Evolutionary conservation across 2,113 vertebrate species (phyloP), one percentile per base, ranked within the genome.

Genomic region (Periophthalmus modestus): DNA sequence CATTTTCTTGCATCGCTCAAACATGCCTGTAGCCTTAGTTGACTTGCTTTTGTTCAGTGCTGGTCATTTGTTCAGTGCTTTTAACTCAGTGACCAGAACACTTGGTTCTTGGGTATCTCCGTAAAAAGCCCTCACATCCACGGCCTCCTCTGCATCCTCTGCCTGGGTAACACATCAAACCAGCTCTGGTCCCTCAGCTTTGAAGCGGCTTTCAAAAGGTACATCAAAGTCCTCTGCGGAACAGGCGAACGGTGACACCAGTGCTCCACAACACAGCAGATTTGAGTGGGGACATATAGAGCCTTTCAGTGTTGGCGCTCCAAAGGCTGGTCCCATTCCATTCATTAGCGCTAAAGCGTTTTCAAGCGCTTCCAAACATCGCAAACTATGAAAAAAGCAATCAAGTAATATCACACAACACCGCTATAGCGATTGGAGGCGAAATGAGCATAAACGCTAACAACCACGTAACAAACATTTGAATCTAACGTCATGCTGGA

Each of bases 201-300:
- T 91, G 89, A 92, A 91, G 88, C 83, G 39, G 48, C 78, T 90
- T 89, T 91, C 79, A 90, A 89, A 59, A 86, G 85, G 57, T 73
- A 88, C 80, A 83, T 92, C 87, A 92, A 89, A 91, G 81, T 34
- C 36, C 65, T 68, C 54, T 39, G 55, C 69, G 69, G 70, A 54
- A 58, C 55, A 78, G 75, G 72, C 63, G 68, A 79, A 72, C 70
- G 63, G 71, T 72, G 79, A 74, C 85, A 82, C 54, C 68, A 55
- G 71, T 71, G 57, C 70, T 79, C 78, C 68, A 66, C 73, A 58
- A 52, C 1, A 16, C 67, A 36, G 36, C 39, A 10, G 21, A 62
- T 48, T 55, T 23, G 12, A 13, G 39, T 54, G 7, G 18, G 23
- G 1, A 0, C 5, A n/a, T 7, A 7, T 21, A 10, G 39, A 10